phyloP scores from a whole-genome alignment of 1,140 invertebrate genomes.

The Drosophila kikkawai region DNA sequence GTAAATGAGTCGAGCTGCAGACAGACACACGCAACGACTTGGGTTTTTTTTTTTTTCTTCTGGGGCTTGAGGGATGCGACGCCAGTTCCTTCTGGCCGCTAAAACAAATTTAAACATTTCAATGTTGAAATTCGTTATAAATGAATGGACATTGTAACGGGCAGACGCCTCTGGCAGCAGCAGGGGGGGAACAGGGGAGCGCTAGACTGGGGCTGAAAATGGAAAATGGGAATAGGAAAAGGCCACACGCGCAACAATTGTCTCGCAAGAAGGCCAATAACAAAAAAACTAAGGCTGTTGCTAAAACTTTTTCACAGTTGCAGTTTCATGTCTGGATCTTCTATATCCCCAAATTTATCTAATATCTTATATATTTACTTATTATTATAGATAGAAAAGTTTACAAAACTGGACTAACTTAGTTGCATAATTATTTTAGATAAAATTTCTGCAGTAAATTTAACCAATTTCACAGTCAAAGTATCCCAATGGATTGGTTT shows the following conservation, averaged over 20 bases:
- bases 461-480: too few species aligned
- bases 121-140: conserved; percentile 81
- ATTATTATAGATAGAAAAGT: too few species aligned
- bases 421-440: too few species aligned
- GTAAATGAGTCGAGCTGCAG: conserved; percentile 24
- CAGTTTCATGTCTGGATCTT: neutral
- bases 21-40: conserved; percentile 23
- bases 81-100: conserved; percentile 50
- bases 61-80: conserved; percentile 18
- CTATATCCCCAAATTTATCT: neutral
- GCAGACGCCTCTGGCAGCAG: conserved; percentile 24
- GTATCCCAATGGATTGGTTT: too few species aligned
- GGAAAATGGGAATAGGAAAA: neutral
- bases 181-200: neutral
- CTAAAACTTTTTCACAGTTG: conserved; percentile 29
- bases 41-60: neutral
- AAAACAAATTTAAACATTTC: conserved; percentile 70
- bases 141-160: conserved; percentile 77
- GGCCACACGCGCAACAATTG: conserved; percentile 50
- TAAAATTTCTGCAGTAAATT: too few species aligned
- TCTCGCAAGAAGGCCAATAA: conserved; percentile 23
- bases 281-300: conserved; percentile 40
- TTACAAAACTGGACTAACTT: too few species aligned
- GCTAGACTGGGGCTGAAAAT: neutral
- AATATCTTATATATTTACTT: neutral